Conservation (phyloP, 2,113 vertebrate genomes). For the Pedionomus torquatus region DNA sequence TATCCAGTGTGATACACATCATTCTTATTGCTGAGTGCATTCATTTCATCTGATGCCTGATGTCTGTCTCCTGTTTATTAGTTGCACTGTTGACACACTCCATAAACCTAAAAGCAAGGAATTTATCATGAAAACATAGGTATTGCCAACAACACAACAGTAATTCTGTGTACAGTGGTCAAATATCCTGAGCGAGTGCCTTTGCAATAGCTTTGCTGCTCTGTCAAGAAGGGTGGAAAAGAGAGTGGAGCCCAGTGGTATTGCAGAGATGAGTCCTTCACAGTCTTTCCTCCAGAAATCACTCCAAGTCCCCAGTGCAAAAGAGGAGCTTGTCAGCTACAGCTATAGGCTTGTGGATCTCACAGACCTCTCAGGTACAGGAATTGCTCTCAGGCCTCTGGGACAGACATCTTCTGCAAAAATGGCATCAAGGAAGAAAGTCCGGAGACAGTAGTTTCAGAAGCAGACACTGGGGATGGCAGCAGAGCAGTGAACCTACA, state of each 20-base stretch:
- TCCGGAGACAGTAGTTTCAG: not conserved
- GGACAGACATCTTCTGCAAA: not conserved
- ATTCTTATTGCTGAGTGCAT: constrained; percentile 9
- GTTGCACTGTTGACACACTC: constrained; percentile 11
- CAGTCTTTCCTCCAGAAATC: not conserved
- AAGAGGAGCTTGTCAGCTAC: not conserved
- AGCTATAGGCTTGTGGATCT: not conserved
- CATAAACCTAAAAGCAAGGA: constrained; percentile 37
- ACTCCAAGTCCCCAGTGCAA: not conserved
- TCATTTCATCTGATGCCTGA: constrained; percentile 25
- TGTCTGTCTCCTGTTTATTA: constrained; percentile 38
- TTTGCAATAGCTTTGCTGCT: not conserved
- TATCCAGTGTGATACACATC: constrained; percentile 33
- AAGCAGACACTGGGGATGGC: not conserved
- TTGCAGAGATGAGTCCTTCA: not conserved
- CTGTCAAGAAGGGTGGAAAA: not conserved
- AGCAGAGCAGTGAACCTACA: not conserved
- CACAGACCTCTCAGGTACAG: not conserved
- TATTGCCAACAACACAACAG: constrained; percentile 9
- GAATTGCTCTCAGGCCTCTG: not conserved
- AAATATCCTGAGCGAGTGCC: not conserved
- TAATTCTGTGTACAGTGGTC: not conserved
- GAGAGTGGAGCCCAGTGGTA: not conserved
- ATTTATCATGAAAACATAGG: constrained; percentile 35
- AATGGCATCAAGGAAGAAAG: not conserved